A percentile compares a stretch with the other conserved stretches of the same genome.
These are phyloP conservation scores for Cydia strobilella DNA, from an alignment of 1,140 invertebrate genomes.

Conservation along the genomic window DNA sequence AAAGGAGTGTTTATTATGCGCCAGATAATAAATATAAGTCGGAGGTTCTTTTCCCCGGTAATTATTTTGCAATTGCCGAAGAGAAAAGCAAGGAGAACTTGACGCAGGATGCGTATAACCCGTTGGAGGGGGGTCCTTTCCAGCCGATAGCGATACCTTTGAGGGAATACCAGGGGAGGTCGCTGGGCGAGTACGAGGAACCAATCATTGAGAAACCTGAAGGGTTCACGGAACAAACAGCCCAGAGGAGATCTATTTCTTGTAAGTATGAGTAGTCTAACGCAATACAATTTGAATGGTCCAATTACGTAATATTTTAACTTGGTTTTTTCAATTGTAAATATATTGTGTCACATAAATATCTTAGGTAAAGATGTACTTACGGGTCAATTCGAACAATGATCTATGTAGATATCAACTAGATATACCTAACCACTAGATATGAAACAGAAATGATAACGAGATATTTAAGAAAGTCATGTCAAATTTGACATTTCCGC, in stretches of 20 bases:
- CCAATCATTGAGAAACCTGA: slow-evolving; percentile 59
- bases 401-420: no score
- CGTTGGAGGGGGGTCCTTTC: slow-evolving; percentile 46
- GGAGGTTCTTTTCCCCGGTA: slow-evolving; percentile 73
- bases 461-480: no score
- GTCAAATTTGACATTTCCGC: no score
- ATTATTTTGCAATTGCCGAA: slow-evolving; percentile 74
- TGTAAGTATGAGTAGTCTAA: slow-evolving; percentile 49
- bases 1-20: slow-evolving; percentile 61
- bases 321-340: no score
- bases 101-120: slow-evolving; percentile 42
- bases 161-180: slow-evolving; percentile 60
- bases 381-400: no score
- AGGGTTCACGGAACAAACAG: slow-evolving; percentile 52
- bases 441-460: no score
- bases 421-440: no score
- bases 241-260: slow-evolving; percentile 69
- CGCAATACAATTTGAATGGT: neutral
- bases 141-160: slow-evolving; percentile 64
- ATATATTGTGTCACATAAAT: no score
- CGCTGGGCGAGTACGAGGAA: slow-evolving; percentile 55
- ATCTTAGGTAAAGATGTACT: no score
- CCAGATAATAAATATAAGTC: slow-evolving; percentile 60
- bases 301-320: no score
- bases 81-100: slow-evolving; percentile 63